Conservation (phyloP, 2,113 vertebrate species). For the Elachura formosa region DNA sequence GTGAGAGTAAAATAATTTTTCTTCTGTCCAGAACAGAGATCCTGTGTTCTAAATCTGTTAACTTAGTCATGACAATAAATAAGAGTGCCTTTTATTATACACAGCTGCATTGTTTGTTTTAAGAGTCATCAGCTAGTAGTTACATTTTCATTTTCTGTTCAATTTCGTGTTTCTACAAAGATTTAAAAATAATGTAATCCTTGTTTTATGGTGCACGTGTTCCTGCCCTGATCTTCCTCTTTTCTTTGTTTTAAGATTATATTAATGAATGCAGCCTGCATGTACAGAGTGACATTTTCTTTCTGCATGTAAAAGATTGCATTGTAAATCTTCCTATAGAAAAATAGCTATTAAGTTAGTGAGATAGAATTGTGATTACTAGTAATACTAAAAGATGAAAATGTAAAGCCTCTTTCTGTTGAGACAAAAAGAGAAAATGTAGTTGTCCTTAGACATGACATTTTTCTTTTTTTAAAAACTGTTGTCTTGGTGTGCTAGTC, state of each 20-base stretch:
- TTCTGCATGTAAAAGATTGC: slow-evolving; percentile 7
- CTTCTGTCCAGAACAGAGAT: slow-evolving; percentile 42
- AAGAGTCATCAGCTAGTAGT: slow-evolving; percentile 37
- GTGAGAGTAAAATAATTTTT: slow-evolving; percentile 55
- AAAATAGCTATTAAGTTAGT: background rate
- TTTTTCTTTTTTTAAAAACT: background rate
- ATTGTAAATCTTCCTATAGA: background rate
- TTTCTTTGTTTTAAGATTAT: slow-evolving; percentile 71
- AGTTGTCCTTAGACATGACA: background rate
- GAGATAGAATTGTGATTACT: background rate
- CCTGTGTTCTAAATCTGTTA: slow-evolving; percentile 49
- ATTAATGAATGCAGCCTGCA: slow-evolving; percentile 54
- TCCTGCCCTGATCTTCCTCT: slow-evolving; percentile 46
- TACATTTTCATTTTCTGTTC: slow-evolving; percentile 55
- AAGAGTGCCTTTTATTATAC: slow-evolving; percentile 61
- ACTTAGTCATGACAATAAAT: slow-evolving; percentile 59
- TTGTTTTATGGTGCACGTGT: slow-evolving; percentile 47
- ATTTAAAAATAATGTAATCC: slow-evolving; percentile 20
- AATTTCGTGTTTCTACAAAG: slow-evolving; percentile 15
- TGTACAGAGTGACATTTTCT: slow-evolving; percentile 25
- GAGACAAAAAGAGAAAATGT: background rate
- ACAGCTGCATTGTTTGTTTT: slow-evolving; percentile 62
- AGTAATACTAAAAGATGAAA: background rate
- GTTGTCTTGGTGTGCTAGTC: background rate
- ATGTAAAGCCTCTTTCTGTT: background rate